Evolutionary conservation across 2,797 vertebrate genomes (phyloP), one percentile per base, ranked within the genome.

Genomic region (Sebastiscus tertius): DNA sequence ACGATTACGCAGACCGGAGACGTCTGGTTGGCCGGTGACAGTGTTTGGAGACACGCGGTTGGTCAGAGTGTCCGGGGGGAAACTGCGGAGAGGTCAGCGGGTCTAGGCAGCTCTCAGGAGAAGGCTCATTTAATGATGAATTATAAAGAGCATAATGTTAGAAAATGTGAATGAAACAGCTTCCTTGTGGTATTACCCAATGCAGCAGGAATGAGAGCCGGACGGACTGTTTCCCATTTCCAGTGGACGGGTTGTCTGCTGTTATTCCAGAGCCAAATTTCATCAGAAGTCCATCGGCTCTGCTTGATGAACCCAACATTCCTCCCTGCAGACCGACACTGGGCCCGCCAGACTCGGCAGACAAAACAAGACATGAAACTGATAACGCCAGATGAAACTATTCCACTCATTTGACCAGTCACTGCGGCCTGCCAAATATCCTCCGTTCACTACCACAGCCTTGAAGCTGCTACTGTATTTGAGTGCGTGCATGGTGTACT

Each of bases 321-420:
- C 90, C 88, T 93, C 72, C 76, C 72, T 72, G 75, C 72, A 88
- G 83, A 90, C 85, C 89, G 80, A 82, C 77, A 61, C 63, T 55
- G 75, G 76, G 76, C 59, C 73, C 66, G 90, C 79, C 85, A 75
- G 84, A 63, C 72, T 77, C 71, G 14, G 86, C 86, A 93, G 93
- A 94, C 92, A 90, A 87, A 93, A 92, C 91, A 89, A 88, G 81
- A 84, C 86, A 74, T 83, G 72, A 87, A 91, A 87, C 83, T 81
- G 92, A 95, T 94, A 93, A 94, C 89, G 81, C 71, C 42, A 81
- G 69, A 90, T 84, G 75, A 90, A 92, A 91, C 81, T 89, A 91
- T 92, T 92, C 74, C 75, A 89, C 81, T 84, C 66, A 88, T 81
- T 84, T 75, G 66, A 79, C 75, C 27, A 26, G 79, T 82, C 74